Evolutionary conservation across 2,113 vertebrate species (phyloP).

Genomic region (Bubo scandiacus): DNA sequence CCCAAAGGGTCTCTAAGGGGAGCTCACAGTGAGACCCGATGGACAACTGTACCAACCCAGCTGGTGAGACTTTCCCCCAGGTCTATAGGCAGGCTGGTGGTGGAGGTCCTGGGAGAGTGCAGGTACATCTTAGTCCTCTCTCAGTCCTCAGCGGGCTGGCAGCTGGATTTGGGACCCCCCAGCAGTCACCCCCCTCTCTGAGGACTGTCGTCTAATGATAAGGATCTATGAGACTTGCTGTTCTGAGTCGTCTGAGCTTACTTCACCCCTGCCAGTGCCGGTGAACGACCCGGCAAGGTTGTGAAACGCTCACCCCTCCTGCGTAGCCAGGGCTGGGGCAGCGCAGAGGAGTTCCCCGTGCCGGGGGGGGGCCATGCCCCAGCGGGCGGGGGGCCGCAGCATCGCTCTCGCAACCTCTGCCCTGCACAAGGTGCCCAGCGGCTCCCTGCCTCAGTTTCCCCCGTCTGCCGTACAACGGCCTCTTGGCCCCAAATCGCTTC

Average conservation of each 20-base stretch:
- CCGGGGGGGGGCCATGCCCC: accelerated
- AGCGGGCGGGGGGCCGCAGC: accelerated
- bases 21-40: not conserved
- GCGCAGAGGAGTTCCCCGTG: not conserved
- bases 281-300: constrained; percentile 7
- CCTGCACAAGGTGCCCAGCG: accelerated
- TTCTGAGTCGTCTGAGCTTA: not conserved
- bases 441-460: not conserved
- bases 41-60: not conserved
- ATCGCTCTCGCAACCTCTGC: not conserved
- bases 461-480: accelerated
- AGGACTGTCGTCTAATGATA: not conserved
- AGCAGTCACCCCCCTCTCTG: accelerated
- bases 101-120: not conserved
- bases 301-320: not conserved
- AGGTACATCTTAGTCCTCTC: not conserved
- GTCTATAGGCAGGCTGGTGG: not conserved
- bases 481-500: not conserved
- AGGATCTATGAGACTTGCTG: not conserved
- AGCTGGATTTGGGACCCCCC: not conserved
- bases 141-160: not conserved
- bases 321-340: not conserved
- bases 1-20: not conserved
- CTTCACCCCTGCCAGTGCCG: not conserved
- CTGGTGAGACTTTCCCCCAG: not conserved